These are phyloP conservation scores for Drosophila serrata DNA, from an alignment of 1,140 invertebrate species.

Conservation along the genomic window DNA sequence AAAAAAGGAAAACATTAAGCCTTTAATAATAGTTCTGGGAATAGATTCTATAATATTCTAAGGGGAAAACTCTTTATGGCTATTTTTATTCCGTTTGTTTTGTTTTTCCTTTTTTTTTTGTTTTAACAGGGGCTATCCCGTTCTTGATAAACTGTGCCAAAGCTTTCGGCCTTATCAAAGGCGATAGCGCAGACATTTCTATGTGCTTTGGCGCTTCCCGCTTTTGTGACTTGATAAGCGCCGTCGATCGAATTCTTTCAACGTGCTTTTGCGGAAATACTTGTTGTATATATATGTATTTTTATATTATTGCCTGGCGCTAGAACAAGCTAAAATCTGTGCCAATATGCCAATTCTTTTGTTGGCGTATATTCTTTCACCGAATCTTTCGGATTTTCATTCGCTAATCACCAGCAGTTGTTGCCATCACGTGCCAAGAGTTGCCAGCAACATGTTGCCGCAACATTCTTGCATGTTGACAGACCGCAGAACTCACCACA, in stretches of 20 bases:
- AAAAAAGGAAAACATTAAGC: slow-evolving; percentile 9
- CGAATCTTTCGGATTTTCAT: slow-evolving; percentile 20
- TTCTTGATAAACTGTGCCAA: slow-evolving; percentile 44
- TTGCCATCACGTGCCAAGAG: slow-evolving; percentile 35
- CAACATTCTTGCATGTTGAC: slow-evolving; percentile 29
- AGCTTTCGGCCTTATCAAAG: slow-evolving; percentile 36
- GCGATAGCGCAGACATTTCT: slow-evolving; percentile 19
- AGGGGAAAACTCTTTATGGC: slow-evolving; percentile 15
- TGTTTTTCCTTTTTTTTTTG: not conserved
- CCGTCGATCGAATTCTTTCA: slow-evolving; percentile 22
- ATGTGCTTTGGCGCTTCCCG: slow-evolving; percentile 20
- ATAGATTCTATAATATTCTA: not conserved
- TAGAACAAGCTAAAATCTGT: slow-evolving; percentile 37
- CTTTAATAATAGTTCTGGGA: slow-evolving; percentile 30
- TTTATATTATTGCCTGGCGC: slow-evolving; percentile 55
- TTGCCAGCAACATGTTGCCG: slow-evolving; percentile 42
- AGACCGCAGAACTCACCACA: slow-evolving; percentile 27
- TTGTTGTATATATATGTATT: slow-evolving; percentile 10
- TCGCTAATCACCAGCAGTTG: slow-evolving; percentile 19
- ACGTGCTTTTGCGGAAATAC: slow-evolving; percentile 35
- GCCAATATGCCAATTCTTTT: slow-evolving; percentile 54
- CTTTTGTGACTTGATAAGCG: slow-evolving; percentile 31
- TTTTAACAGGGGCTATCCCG: slow-evolving; percentile 12
- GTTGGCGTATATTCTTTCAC: not conserved
- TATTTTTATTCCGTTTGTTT: slow-evolving; percentile 23